Evolutionary conservation across 2,888 invertebrate genomes (phyloP).

Genomic region (Diachrysia chrysitis): DNA sequence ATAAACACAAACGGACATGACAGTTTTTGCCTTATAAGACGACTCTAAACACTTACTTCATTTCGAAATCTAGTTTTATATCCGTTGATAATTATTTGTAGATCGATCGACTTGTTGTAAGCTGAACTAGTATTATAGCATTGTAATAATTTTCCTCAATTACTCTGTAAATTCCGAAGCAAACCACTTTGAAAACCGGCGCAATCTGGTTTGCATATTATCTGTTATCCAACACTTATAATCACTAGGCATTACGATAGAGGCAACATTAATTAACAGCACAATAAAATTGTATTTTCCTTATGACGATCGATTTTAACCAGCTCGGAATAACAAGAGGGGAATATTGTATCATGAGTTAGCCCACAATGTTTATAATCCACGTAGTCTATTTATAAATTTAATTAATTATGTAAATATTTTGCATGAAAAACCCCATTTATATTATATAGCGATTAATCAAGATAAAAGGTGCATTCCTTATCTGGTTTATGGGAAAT

Average conservation of each 20-base stretch:
- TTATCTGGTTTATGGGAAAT: conserved; percentile 27
- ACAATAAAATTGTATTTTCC: conserved; percentile 25
- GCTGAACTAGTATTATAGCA: background rate
- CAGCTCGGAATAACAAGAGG: conserved; percentile 12
- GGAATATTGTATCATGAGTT: conserved; percentile 15
- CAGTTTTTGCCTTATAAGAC: too few species aligned
- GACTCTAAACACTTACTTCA: too few species aligned
- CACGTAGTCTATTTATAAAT: conserved; percentile 21
- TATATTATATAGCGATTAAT: conserved; percentile 22
- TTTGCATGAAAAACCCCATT: conserved; percentile 35
- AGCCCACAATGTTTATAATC: conserved; percentile 8
- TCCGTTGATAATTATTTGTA: too few species aligned
- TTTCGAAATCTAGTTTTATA: too few species aligned
- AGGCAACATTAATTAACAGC: conserved; percentile 20
- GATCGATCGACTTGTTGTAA: too few species aligned
- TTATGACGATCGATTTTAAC: conserved; percentile 8
- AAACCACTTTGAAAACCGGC: background rate
- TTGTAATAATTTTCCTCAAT: background rate
- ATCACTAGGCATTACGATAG: conserved; percentile 12
- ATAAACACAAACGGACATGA: too few species aligned
- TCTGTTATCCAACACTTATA: conserved; percentile 22
- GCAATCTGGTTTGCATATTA: conserved; percentile 16
- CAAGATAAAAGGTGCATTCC: conserved; percentile 26
- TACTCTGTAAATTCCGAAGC: background rate
- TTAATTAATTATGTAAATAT: conserved; percentile 24